A percentile compares a stretch with the other conserved stretches of the same genome.
Conservation (phyloP, 2,797 vertebrate species). For the Microcaecilia unicolor region DNA sequence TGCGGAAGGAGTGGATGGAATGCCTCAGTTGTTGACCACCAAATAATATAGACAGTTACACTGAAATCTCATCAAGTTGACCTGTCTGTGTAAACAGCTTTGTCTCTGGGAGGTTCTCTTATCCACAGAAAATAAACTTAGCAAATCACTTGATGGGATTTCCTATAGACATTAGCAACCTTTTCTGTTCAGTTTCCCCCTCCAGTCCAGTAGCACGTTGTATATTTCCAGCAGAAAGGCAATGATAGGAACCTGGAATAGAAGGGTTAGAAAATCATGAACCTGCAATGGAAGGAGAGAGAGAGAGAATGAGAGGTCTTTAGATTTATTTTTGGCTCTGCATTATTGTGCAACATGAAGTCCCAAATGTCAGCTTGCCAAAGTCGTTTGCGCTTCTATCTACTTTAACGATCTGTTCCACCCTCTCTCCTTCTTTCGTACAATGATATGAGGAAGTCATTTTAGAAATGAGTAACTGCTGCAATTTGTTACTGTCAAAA, state of each 20-base stretch:
- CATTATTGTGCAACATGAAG: not conserved
- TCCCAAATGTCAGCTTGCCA: conserved; percentile 8
- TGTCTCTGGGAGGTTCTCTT: conserved; percentile 11
- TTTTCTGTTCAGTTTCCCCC: too few species aligned
- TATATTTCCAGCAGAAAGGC: too few species aligned
- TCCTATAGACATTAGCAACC: not conserved
- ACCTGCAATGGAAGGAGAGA: too few species aligned
- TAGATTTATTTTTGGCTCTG: not conserved
- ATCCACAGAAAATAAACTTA: conserved; percentile 6
- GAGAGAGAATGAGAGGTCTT: not conserved
- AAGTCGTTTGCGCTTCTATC: conserved; percentile 9
- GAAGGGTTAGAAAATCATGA: too few species aligned
- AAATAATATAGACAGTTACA: not conserved
- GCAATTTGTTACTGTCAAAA: conserved; percentile 42
- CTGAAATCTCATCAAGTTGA: conserved; percentile 1
- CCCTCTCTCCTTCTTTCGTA: conserved; percentile 6
- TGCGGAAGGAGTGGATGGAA: too few species aligned
- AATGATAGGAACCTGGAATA: too few species aligned
- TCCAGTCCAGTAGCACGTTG: too few species aligned
- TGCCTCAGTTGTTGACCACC: too few species aligned
- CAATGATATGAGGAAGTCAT: not conserved
- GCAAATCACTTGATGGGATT: conserved; percentile 7
- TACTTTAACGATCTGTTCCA: conserved; percentile 9
- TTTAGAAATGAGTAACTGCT: conserved; percentile 31
- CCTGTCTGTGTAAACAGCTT: not conserved